These are phyloP conservation scores for Phania funesta DNA, from an alignment of 2,888 invertebrate species.

Conservation along the genomic window DNA sequence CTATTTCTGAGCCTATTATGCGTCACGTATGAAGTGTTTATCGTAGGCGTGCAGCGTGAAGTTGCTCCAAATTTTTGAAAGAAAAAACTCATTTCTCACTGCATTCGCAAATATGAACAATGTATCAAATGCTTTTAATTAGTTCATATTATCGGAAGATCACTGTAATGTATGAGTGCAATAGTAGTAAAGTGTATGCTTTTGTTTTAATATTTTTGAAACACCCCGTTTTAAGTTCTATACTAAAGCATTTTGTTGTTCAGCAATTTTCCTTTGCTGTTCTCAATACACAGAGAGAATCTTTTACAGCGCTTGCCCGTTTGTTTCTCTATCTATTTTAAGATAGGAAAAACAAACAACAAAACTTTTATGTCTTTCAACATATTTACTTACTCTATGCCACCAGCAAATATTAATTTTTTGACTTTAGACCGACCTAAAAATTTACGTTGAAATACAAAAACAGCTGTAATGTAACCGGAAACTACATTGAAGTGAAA, in stretches of 20 bases:
- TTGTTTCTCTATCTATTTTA: background rate
- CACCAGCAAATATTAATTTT: background rate
- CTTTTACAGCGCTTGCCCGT: constrained; percentile 7
- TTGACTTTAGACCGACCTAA: background rate
- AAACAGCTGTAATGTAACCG: constrained; percentile 64
- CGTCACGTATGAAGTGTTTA: too few relatives aligned
- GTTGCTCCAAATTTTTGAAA: too few relatives aligned
- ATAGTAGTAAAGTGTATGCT: background rate
- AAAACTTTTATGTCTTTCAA: background rate
- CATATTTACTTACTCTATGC: background rate
- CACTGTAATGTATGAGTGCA: background rate
- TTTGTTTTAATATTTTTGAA: background rate
- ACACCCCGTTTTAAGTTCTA: background rate
- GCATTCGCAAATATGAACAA: too few relatives aligned
- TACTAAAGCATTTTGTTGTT: background rate
- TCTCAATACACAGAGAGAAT: background rate
- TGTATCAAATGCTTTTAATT: too few relatives aligned
- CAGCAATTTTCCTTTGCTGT: background rate
- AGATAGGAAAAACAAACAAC: too few relatives aligned
- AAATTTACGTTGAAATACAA: background rate
- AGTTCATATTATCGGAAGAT: too few relatives aligned
- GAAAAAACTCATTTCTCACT: too few relatives aligned
- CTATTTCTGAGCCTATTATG: too few relatives aligned
- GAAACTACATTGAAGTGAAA: constrained; percentile 51
- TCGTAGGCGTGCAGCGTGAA: too few relatives aligned